These are phyloP conservation scores for Trachymyrmex septentrionalis DNA, from an alignment of 1,140 invertebrate species.

Conservation along the genomic window DNA sequence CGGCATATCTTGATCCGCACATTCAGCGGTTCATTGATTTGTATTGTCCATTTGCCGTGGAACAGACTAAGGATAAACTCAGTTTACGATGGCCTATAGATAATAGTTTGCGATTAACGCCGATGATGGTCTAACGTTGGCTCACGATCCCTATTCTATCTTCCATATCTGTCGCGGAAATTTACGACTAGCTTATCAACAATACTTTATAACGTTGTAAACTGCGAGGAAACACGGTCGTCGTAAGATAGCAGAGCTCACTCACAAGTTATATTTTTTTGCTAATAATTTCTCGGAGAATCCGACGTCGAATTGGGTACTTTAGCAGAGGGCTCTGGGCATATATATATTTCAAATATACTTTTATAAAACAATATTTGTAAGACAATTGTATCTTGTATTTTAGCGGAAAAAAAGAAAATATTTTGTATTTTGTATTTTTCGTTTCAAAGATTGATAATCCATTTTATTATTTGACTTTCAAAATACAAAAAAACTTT, in stretches of 20 bases:
- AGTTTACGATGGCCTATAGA: neutral
- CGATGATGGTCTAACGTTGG: neutral
- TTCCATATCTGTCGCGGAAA: slow-evolving; percentile 2
- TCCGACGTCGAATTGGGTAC: neutral
- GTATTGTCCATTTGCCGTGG: neutral
- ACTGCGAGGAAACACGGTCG: neutral
- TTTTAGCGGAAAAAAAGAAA: too few species aligned
- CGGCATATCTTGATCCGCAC: slow-evolving; percentile 27
- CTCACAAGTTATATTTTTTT: neutral
- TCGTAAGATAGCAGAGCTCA: neutral
- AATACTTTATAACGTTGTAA: slow-evolving; percentile 47
- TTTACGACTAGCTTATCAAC: slow-evolving; percentile 62
- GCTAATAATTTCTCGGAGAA: neutral
- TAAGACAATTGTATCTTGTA: too few species aligned
- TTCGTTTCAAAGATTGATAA: too few species aligned
- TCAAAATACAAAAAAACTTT: too few species aligned
- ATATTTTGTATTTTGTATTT: too few species aligned
- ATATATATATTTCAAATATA: too few species aligned
- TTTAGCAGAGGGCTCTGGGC: too few species aligned
- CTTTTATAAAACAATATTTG: too few species aligned
- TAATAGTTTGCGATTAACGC: slow-evolving; percentile 34
- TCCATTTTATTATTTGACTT: too few species aligned
- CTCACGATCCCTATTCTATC: neutral
- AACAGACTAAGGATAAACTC: slow-evolving; percentile 12
- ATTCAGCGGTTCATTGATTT: slow-evolving; percentile 31